phyloP scores from a whole-genome alignment of 1,140 invertebrate species.

The Delia radicum region DNA sequence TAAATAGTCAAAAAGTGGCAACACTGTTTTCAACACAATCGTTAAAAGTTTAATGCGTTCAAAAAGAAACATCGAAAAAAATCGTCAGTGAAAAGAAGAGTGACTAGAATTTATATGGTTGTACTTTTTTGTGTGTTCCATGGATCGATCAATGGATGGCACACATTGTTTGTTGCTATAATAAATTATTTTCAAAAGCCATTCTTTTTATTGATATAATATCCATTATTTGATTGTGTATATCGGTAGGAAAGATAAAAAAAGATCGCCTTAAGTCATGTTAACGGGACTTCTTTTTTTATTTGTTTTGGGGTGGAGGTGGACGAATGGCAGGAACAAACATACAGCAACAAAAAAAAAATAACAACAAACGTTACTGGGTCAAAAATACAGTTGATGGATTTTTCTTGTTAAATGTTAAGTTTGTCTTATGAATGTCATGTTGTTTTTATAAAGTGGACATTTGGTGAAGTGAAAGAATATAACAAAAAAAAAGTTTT shows the following conservation, averaged over 20 bases:
- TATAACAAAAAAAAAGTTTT: too few relatives aligned
- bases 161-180: not conserved
- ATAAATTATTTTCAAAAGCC: not conserved
- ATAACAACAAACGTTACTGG: not conserved
- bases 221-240: not conserved
- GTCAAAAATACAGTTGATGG: not conserved
- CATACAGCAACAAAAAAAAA: not conserved
- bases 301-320: not conserved
- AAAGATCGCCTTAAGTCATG: not conserved
- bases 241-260: not conserved
- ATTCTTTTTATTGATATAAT: not conserved
- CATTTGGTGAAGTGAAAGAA: too few relatives aligned
- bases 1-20: too few relatives aligned
- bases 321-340: not conserved
- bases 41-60: too few relatives aligned
- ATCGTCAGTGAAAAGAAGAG: not conserved
- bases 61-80: too few relatives aligned
- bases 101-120: not conserved
- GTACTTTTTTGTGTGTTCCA: not conserved
- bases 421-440: too few relatives aligned
- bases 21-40: too few relatives aligned
- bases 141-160: not conserved
- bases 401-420: not conserved
- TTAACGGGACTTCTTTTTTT: not conserved
- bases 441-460: too few relatives aligned